Conservation (phyloP, 2,888 invertebrate species). For the Resseliella maxima region DNA sequence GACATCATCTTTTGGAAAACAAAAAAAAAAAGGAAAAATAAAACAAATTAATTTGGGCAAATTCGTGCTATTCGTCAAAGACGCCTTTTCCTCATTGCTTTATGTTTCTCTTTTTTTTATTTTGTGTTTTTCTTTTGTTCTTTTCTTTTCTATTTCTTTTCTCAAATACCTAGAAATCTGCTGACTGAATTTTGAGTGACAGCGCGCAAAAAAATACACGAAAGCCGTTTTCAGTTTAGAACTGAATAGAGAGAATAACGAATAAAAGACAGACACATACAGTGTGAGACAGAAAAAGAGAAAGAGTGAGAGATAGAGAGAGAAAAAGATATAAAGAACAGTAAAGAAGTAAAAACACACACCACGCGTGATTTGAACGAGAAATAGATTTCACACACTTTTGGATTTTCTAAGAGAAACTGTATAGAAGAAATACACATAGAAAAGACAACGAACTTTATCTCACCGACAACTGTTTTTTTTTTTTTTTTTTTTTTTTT, state of each 20-base stretch:
- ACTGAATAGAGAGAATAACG: background rate
- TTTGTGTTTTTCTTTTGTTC: background rate
- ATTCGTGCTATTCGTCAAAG: no score
- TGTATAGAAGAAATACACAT: constrained; percentile 13
- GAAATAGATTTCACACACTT: no score
- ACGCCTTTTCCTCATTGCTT: background rate
- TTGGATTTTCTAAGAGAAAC: background rate
- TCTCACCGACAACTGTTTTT: constrained; percentile 25
- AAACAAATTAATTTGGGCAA: no score
- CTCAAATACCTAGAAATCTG: background rate
- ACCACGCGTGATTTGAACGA: no score
- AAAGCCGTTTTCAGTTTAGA: background rate
- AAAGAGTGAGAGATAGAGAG: no score
- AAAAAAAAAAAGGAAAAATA: no score
- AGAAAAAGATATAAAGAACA: background rate
- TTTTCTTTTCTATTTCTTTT: no score
- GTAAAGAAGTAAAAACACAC: background rate
- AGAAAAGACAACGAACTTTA: constrained; percentile 29
- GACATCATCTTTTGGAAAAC: no score
- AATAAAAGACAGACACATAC: background rate
- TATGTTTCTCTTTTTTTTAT: background rate
- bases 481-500: background rate
- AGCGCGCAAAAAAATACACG: background rate
- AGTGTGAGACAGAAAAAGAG: no score
- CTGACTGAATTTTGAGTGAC: constrained; percentile 4